Percentiles rank a stretch among this genome's conserved stretches.
phyloP scores from a whole-genome alignment of 2,113 vertebrate genomes.

The Marmota flaviventris region DNA sequence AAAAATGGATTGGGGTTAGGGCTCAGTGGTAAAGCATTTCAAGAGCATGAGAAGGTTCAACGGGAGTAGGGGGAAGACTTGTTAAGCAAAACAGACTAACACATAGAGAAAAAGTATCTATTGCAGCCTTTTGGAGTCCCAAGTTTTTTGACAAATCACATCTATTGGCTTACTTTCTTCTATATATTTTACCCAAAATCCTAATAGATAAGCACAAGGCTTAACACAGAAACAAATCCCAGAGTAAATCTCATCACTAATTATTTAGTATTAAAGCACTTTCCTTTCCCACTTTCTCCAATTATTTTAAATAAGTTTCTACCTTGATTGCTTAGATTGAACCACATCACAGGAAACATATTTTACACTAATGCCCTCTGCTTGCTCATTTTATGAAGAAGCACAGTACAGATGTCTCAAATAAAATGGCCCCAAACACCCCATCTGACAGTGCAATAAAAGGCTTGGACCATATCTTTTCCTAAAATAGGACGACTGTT shows the following conservation, averaged over 20 bases:
- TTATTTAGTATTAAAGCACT: constrained; percentile 29
- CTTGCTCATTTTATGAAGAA: constrained; percentile 34
- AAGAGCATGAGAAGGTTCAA: too few species aligned
- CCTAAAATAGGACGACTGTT: constrained; percentile 50
- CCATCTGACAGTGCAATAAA: constrained; percentile 38
- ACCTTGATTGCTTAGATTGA: background rate
- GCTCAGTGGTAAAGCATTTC: too few species aligned
- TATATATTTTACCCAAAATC: background rate
- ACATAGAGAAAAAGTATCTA: background rate
- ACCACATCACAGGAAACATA: background rate
- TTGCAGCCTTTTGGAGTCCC: background rate
- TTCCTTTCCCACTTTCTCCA: constrained; percentile 17
- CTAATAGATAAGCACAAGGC: background rate
- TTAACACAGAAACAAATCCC: background rate
- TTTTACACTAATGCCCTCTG: constrained; percentile 42
- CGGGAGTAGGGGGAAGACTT: too few species aligned
- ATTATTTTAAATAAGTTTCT: constrained; percentile 43
- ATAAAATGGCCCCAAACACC: constrained; percentile 53
- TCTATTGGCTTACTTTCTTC: background rate
- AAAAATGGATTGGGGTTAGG: too few species aligned
- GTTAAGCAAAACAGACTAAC: background rate
- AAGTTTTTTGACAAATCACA: constrained; percentile 17
- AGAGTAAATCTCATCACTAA: background rate
- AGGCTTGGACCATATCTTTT: constrained; percentile 42
- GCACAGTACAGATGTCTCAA: constrained; percentile 45